Percentiles rank a stretch among this genome's conserved stretches.
Conservation (phyloP, 2,113 vertebrate species). For the Daphoenositta chrysoptera region DNA sequence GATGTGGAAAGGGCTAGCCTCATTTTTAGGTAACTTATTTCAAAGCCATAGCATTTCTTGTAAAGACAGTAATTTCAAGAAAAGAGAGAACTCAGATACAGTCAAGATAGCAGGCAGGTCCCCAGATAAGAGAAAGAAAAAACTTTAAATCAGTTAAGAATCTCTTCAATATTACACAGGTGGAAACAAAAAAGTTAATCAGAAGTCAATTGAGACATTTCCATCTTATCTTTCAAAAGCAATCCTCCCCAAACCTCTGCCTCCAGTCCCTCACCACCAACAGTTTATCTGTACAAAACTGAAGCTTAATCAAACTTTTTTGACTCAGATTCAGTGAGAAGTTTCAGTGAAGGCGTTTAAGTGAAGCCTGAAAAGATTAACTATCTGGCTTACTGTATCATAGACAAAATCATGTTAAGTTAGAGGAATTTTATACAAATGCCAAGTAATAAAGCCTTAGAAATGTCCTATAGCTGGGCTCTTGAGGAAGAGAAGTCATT, state of each 20-base stretch:
- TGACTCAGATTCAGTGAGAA: background rate
- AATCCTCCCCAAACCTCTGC: background rate
- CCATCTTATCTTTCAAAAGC: background rate
- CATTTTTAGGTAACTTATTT: background rate
- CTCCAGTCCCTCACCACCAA: background rate
- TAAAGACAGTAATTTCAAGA: background rate
- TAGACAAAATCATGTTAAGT: background rate
- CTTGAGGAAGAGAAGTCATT: background rate
- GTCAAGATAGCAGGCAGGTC: background rate
- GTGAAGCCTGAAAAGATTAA: background rate
- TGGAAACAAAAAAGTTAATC: background rate
- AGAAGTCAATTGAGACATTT: background rate
- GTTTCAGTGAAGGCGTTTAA: background rate
- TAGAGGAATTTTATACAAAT: background rate
- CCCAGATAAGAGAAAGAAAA: background rate
- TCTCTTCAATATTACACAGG: background rate
- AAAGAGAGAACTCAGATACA: background rate
- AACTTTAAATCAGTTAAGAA: background rate
- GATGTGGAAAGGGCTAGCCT: accelerated
- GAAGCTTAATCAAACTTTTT: background rate
- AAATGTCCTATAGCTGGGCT: background rate
- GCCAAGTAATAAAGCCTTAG: background rate
- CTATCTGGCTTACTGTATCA: background rate
- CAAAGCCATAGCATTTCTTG: background rate
- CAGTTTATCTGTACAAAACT: background rate